phyloP scores from a whole-genome alignment of 2,797 vertebrate genomes.

The Enteromius radiatus region DNA sequence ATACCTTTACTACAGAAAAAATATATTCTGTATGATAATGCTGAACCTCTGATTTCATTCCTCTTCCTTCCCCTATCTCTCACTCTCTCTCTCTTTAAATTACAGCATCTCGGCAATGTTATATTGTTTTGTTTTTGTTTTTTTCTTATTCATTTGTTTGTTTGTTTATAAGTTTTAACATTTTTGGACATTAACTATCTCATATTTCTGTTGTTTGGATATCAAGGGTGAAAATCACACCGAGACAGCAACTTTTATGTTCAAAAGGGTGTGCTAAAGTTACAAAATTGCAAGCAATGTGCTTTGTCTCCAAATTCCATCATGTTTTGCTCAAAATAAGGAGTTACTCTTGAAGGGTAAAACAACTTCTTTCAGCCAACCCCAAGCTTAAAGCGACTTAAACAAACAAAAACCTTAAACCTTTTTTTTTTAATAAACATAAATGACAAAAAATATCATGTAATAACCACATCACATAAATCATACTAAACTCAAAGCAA shows the following conservation, averaged over 20 bases:
- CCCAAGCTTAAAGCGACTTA: not conserved
- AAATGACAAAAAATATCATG: not conserved
- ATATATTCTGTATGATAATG: not conserved
- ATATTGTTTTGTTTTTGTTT: no score
- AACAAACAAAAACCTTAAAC: no score
- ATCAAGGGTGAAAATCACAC: conserved; percentile 4
- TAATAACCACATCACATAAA: not conserved
- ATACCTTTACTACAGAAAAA: not conserved
- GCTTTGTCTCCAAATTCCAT: conserved; percentile 1
- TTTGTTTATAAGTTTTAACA: not conserved
- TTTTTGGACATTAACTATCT: not conserved
- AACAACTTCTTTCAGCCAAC: not conserved
- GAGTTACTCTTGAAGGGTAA: not conserved
- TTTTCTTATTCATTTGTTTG: no score
- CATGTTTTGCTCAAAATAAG: not conserved
- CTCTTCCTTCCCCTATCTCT: not conserved
- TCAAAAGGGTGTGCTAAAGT: not conserved
- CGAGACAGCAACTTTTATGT: not conserved
- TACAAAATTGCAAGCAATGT: not conserved
- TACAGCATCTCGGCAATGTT: no score
- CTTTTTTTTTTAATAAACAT: no score
- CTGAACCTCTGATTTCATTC: not conserved
- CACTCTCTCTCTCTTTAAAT: no score
- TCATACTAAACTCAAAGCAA: not conserved
- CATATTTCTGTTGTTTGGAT: not conserved